phyloP scores from a whole-genome alignment of 2,888 invertebrate species.

The Amblyjoppa fuscipennis region DNA sequence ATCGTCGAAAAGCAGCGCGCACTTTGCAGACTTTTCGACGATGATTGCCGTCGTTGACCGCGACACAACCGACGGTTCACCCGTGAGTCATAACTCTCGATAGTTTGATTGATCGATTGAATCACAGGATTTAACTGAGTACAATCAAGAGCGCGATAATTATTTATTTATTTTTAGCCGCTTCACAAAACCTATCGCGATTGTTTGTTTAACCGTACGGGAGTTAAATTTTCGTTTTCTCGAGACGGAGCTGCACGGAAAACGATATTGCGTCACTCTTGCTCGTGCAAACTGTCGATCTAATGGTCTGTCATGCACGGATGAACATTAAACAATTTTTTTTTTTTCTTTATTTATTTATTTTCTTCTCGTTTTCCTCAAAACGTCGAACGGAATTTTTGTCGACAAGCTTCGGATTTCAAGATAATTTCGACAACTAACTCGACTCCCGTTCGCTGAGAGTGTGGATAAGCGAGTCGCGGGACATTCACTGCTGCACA shows the following conservation, averaged over 20 bases:
- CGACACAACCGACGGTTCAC: background rate
- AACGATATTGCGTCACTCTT: background rate
- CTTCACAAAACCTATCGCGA: background rate
- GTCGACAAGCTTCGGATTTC: background rate
- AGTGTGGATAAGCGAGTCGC: background rate
- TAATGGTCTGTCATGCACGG: background rate
- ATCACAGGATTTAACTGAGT: background rate
- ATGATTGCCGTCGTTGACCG: slow-evolving; percentile 6
- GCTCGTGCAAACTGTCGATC: background rate
- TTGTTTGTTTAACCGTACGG: background rate
- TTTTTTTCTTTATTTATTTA: background rate
- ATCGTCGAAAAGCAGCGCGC: background rate
- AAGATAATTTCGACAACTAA: slow-evolving; percentile 45
- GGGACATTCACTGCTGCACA: slow-evolving; percentile 41
- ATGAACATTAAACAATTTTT: background rate
- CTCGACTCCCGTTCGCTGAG: background rate
- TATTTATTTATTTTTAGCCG: background rate
- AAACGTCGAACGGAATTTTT: background rate
- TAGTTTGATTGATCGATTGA: background rate
- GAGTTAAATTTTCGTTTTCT: background rate
- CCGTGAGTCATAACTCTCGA: background rate
- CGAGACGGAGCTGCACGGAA: background rate
- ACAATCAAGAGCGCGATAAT: background rate
- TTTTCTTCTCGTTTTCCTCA: background rate
- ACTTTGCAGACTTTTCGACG: background rate